Conservation (phyloP, 2,797 vertebrate species). For the Lates japonicus region DNA sequence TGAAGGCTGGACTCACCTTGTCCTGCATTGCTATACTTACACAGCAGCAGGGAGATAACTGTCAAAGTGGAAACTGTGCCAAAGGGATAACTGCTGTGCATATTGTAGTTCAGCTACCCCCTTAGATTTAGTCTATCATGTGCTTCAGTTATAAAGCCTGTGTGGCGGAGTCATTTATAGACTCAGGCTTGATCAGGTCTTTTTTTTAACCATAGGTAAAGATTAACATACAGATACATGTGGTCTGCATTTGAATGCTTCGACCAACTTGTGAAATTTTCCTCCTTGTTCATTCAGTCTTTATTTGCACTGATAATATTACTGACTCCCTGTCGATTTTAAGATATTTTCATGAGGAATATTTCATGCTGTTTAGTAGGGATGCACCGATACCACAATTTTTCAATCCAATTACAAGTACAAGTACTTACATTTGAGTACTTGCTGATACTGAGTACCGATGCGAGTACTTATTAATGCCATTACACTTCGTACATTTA, state of each 20-base stretch:
- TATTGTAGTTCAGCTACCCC: conserved; percentile 20
- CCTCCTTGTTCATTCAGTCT: conserved; percentile 31
- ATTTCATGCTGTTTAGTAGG: conserved; percentile 41
- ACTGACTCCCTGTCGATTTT: conserved; percentile 37
- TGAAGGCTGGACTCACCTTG: conserved; percentile 86
- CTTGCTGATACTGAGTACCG: too few relatives aligned
- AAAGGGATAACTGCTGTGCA: conserved; percentile 48
- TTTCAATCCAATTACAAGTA: too few relatives aligned
- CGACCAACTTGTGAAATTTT: conserved; percentile 19
- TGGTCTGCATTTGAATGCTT: conserved; percentile 14
- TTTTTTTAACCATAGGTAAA: conserved; percentile 2
- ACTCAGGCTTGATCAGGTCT: conserved; percentile 8
- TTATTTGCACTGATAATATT: conserved; percentile 40
- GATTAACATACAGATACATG: conserved; percentile 1
- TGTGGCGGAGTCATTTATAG: conserved; percentile 1
- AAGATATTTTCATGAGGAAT: conserved; percentile 36
- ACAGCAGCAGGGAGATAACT: conserved; percentile 46
- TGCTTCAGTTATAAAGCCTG: conserved; percentile 31
- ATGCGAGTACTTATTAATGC: too few relatives aligned
- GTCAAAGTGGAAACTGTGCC: conserved; percentile 73
- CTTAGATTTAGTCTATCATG: conserved; percentile 42
- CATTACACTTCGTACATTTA: too few relatives aligned
- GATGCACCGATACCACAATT: too few relatives aligned
- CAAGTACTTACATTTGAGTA: too few relatives aligned
- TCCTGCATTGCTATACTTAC: conserved; percentile 76